A percentile compares a stretch with the other conserved stretches of the same genome.
phyloP scores from a whole-genome alignment of 1,140 invertebrate species.

The Physella acuta region DNA sequence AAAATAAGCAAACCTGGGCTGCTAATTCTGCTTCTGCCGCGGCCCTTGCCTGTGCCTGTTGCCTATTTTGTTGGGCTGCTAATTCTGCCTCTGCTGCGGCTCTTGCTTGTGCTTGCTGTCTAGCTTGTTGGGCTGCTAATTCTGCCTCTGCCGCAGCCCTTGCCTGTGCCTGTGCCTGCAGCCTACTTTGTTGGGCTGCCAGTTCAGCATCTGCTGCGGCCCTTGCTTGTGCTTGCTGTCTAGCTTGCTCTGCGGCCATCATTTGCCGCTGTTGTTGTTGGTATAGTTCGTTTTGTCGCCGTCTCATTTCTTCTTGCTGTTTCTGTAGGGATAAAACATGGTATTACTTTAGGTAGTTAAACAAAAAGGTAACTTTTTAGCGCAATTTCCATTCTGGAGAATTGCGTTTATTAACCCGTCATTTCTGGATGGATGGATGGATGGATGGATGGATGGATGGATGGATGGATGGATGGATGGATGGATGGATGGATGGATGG shows the following conservation, averaged over 20 bases:
- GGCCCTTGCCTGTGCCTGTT: background rate
- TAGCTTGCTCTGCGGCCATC: background rate
- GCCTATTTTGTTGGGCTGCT: constrained; percentile 1
- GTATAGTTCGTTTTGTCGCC: background rate
- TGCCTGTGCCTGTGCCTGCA: background rate
- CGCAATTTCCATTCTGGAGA: too few species aligned
- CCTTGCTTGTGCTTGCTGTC: constrained; percentile 6
- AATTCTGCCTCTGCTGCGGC: background rate
- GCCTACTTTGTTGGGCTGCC: constrained; percentile 7
- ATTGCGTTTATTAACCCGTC: too few species aligned
- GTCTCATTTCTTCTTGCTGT: constrained; percentile 9
- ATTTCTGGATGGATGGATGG: too few species aligned
- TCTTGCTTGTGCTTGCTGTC: background rate
- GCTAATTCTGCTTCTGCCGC: constrained; percentile 1
- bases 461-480: too few species aligned
- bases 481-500: too few species aligned
- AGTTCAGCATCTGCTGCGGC: constrained; percentile 7
- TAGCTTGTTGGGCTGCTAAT: background rate
- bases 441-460: too few species aligned
- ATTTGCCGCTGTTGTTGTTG: constrained; percentile 1
- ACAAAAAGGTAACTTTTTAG: too few species aligned
- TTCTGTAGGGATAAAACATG: background rate
- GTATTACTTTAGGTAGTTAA: background rate
- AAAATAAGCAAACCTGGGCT: too few species aligned
- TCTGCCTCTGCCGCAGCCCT: background rate